A percentile compares a stretch with the other conserved stretches of the same genome.
These are phyloP conservation scores for Propithecus coquereli DNA, from an alignment of 2,113 vertebrate species.

Conservation along the genomic window DNA sequence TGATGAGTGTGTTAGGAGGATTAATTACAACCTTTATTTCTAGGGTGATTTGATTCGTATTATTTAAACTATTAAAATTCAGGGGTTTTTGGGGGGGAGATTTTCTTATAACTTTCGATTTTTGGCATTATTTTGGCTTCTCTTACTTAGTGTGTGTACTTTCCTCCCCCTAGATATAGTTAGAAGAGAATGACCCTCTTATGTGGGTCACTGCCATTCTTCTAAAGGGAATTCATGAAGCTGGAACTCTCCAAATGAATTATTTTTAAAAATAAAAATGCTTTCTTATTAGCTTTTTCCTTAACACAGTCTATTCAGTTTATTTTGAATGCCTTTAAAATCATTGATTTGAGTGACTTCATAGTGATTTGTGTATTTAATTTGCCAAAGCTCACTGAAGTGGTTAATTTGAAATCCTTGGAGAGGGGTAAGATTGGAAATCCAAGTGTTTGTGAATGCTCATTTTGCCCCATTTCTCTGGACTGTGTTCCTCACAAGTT, in stretches of 20 bases:
- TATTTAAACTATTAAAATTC: slow-evolving; percentile 36
- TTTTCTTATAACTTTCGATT: slow-evolving; percentile 23
- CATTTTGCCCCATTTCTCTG: neutral
- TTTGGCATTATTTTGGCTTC: slow-evolving; percentile 22
- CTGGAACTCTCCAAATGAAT: neutral
- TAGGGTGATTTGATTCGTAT: slow-evolving; percentile 20
- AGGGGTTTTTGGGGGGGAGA: neutral
- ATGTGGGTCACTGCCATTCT: neutral
- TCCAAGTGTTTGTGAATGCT: neutral
- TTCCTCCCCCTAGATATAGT: neutral
- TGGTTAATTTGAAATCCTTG: slow-evolving; percentile 30
- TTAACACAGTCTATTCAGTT: slow-evolving; percentile 29
- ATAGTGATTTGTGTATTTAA: neutral
- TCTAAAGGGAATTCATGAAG: neutral
- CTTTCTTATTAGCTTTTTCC: neutral
- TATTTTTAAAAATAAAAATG: neutral
- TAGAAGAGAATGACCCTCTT: neutral
- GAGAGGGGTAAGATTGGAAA: slow-evolving; percentile 15
- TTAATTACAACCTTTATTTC: slow-evolving; percentile 23
- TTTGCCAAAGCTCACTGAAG: neutral
- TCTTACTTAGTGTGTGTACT: neutral
- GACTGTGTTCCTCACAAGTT: neutral
- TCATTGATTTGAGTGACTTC: slow-evolving; percentile 30
- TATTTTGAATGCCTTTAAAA: slow-evolving; percentile 30
- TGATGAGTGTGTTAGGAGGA: neutral